phyloP scores from a whole-genome alignment of 2,113 vertebrate species.

The Protobothrops flavoviridis region DNA sequence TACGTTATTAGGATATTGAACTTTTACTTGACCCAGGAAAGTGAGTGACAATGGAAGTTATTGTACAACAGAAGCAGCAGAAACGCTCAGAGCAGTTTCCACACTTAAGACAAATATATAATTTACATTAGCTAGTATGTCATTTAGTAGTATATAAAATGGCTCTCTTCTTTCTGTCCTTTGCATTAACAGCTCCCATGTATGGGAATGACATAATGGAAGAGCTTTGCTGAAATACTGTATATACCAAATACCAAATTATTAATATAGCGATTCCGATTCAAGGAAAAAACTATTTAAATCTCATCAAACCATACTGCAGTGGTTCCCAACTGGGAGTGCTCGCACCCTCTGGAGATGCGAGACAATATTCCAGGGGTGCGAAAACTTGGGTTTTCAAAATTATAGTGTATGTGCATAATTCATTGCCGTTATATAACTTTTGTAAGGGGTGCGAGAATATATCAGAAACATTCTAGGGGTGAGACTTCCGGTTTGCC shows the following conservation, averaged over 20 bases:
- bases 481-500: no score
- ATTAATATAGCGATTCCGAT: not conserved
- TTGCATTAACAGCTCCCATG: not conserved
- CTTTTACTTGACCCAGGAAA: not conserved
- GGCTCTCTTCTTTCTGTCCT: not conserved
- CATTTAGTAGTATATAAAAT: not conserved
- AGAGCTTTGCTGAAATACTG: not conserved
- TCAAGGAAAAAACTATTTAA: not conserved
- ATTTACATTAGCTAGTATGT: not conserved
- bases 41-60: not conserved
- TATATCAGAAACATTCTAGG: no score
- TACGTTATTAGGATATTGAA: not conserved
- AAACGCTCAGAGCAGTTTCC: not conserved
- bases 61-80: not conserved
- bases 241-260: not conserved
- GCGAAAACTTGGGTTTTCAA: no score
- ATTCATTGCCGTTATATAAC: no score
- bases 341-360: no score
- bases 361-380: no score
- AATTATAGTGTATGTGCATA: no score
- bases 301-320: not conserved
- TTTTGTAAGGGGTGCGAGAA: no score
- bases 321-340: no score
- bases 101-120: not conserved
- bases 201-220: not conserved